Percentiles rank a stretch among this genome's conserved stretches.
Conservation (phyloP, 2,888 invertebrate genomes). For the Beris chalybata region DNA sequence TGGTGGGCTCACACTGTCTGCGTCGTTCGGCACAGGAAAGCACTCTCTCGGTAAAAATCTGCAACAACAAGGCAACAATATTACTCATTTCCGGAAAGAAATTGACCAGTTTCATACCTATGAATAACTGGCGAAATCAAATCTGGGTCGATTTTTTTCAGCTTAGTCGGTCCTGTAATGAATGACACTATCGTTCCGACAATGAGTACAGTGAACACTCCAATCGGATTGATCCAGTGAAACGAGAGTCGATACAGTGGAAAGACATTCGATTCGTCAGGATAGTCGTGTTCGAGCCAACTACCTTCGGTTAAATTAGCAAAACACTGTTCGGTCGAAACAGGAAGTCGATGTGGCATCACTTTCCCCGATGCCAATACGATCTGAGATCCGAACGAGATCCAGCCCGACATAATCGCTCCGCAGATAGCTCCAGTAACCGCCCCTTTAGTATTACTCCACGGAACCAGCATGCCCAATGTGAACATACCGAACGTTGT, state of each 20-base stretch:
- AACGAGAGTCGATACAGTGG: conserved; percentile 78
- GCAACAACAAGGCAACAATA: not conserved
- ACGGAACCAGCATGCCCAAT: conserved; percentile 79
- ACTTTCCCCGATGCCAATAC: conserved; percentile 64
- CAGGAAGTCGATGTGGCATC: conserved; percentile 61
- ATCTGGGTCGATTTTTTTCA: conserved; percentile 61
- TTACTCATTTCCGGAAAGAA: not conserved
- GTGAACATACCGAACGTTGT: conserved; percentile 83
- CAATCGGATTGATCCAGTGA: conserved; percentile 79
- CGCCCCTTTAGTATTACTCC: conserved; percentile 72
- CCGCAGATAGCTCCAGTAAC: conserved; percentile 65
- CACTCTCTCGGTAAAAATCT: conserved; percentile 52
- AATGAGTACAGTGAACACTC: conserved; percentile 65
- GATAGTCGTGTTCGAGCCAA: conserved; percentile 42
- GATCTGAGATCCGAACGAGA: conserved; percentile 69
- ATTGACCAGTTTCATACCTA: conserved; percentile 48
- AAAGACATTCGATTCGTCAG: conserved; percentile 63
- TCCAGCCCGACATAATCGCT: conserved; percentile 63
- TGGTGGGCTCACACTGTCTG: not conserved
- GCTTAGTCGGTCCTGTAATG: conserved; percentile 59
- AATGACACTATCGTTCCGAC: conserved; percentile 70
- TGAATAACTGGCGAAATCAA: conserved; percentile 65
- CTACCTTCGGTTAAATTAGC: conserved; percentile 37
- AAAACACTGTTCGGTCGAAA: conserved; percentile 57
- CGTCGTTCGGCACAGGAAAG: conserved; percentile 42